Evolutionary conservation across 2,113 vertebrate genomes (phyloP).

Genomic region (Scopus umbretta): DNA sequence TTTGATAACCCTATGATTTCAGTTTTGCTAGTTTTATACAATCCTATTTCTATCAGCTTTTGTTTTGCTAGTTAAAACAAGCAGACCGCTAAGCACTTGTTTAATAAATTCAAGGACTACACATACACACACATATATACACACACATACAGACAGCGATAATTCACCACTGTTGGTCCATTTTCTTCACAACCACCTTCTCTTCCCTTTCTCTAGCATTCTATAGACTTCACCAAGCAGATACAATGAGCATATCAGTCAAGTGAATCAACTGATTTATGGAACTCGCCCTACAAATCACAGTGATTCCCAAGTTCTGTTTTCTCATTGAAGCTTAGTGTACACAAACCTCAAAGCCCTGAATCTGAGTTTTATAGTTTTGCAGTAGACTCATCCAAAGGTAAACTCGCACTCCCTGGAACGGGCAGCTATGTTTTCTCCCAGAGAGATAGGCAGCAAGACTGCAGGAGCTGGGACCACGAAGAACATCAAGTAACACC

Average conservation of each 20-base stretch:
- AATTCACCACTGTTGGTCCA: background rate
- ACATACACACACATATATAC: too few relatives aligned
- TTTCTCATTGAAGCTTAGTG: accelerated
- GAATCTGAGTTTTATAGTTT: background rate
- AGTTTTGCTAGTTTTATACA: background rate
- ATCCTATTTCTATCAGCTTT: background rate
- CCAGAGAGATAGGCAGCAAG: background rate
- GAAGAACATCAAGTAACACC: background rate
- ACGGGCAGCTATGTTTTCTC: background rate
- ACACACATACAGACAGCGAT: background rate
- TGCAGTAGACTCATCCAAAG: background rate
- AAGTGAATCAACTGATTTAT: background rate
- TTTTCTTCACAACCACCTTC: background rate
- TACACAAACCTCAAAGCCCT: background rate
- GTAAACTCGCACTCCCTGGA: background rate
- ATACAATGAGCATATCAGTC: background rate
- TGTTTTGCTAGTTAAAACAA: background rate
- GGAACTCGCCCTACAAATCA: background rate
- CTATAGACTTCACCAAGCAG: background rate
- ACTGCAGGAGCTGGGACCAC: background rate
- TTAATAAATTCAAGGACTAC: background rate
- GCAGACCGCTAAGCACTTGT: background rate
- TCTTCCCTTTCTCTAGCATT: background rate
- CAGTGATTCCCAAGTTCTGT: background rate
- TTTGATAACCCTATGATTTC: background rate